Evolutionary conservation across 2,888 invertebrate genomes (phyloP).

Genomic region (Habroteleia sp.): DNA sequence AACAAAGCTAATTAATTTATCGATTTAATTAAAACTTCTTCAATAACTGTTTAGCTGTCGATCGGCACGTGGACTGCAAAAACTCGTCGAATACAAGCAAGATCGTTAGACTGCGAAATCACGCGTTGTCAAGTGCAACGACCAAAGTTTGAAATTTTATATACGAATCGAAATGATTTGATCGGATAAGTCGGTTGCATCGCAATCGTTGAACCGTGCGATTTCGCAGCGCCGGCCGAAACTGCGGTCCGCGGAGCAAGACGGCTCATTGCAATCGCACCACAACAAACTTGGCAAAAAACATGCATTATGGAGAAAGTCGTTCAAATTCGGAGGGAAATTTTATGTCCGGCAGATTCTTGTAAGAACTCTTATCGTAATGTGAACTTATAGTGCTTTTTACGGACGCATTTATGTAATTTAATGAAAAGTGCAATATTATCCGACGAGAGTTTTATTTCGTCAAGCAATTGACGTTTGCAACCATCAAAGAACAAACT

Average conservation of each 20-base stretch:
- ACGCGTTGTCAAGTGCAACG: slow-evolving; percentile 30
- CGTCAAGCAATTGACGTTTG: slow-evolving; percentile 15
- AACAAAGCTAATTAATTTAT: slow-evolving; percentile 45
- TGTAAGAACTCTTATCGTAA: slow-evolving; percentile 53
- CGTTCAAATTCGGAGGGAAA: slow-evolving; percentile 62
- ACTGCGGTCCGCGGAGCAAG: slow-evolving; percentile 23
- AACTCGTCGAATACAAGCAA: slow-evolving; percentile 3
- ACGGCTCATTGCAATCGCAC: slow-evolving; percentile 43
- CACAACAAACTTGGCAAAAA: slow-evolving; percentile 41
- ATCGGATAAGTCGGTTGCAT: slow-evolving; percentile 50
- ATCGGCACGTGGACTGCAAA: too few species aligned
- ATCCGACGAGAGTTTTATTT: slow-evolving; percentile 23
- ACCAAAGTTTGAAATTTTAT: slow-evolving; percentile 43
- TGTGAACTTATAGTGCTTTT: slow-evolving; percentile 49
- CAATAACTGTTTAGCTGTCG: slow-evolving; percentile 27
- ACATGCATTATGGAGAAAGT: slow-evolving; percentile 62
- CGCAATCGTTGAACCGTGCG: slow-evolving; percentile 49
- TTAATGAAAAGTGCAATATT: slow-evolving; percentile 48
- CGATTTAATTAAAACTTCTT: slow-evolving; percentile 46
- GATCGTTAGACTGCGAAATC: slow-evolving; percentile 39
- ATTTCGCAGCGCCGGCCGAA: slow-evolving; percentile 52
- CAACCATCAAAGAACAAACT: slow-evolving; percentile 30
- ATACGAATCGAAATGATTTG: slow-evolving; percentile 49
- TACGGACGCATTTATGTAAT: slow-evolving; percentile 48
- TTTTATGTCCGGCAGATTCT: slow-evolving; percentile 48